Percentiles rank a stretch among this genome's conserved stretches.
phyloP scores from a whole-genome alignment of 1,140 invertebrate species.

The Hylaeus volcanicus region DNA sequence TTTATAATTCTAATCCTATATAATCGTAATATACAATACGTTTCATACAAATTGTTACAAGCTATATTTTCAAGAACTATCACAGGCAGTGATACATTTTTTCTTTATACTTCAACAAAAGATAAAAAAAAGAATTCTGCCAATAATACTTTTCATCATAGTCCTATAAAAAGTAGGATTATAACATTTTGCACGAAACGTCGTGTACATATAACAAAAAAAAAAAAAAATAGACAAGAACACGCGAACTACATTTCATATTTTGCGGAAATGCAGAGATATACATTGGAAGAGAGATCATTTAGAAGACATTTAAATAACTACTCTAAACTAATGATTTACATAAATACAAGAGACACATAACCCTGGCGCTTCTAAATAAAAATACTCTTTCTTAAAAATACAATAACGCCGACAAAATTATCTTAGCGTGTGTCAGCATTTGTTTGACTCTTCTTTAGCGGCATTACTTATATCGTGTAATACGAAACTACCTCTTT shows the following conservation, averaged over 20 bases:
- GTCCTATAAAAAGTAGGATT: too few relatives aligned
- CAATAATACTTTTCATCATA: too few relatives aligned
- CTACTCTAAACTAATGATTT: neutral
- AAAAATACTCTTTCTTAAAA: neutral
- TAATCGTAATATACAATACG: neutral
- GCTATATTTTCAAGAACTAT: neutral
- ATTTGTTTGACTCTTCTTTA: neutral
- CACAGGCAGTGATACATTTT: neutral
- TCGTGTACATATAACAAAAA: neutral
- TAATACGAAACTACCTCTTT: slow-evolving; percentile 46
- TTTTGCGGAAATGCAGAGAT: neutral
- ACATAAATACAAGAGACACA: neutral
- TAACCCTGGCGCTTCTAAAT: neutral
- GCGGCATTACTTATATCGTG: neutral
- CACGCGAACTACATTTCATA: neutral
- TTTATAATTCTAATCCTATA: neutral
- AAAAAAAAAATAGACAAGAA: neutral
- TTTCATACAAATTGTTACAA: neutral
- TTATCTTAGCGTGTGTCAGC: neutral
- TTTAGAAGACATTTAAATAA: neutral
- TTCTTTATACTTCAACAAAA: too few relatives aligned
- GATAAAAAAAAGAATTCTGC: too few relatives aligned
- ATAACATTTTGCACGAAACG: neutral
- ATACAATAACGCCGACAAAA: slow-evolving; percentile 1
- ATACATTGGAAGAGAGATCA: neutral